These are phyloP conservation scores for Hypotaenidia okinawae DNA, from an alignment of 2,797 vertebrate species.

Conservation along the genomic window DNA sequence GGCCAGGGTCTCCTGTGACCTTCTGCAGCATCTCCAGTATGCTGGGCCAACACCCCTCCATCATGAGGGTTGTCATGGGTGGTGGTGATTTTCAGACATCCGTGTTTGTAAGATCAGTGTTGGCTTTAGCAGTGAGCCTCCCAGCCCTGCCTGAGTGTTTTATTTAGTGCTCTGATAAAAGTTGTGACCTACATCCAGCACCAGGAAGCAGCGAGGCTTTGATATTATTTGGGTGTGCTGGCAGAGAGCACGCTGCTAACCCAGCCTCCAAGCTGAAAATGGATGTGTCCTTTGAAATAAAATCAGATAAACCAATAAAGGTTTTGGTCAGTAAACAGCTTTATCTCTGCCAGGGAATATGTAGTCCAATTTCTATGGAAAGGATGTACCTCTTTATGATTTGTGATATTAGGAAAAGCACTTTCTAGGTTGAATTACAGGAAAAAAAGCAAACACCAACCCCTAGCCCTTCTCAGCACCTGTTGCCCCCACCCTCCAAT, in stretches of 20 bases:
- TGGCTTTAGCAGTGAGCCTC: background rate
- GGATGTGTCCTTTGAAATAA: constrained; percentile 27
- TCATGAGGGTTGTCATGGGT: background rate
- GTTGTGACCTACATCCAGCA: constrained; percentile 66
- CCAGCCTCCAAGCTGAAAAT: background rate
- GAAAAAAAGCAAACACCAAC: background rate
- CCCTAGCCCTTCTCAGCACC: no score
- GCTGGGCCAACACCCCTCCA: background rate
- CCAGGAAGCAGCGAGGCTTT: constrained; percentile 20
- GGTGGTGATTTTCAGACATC: background rate
- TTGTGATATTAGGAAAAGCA: background rate
- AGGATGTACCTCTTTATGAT: background rate
- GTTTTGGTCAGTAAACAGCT: constrained; percentile 9
- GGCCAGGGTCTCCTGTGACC: background rate
- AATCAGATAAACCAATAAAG: constrained; percentile 41
- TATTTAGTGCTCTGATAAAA: constrained; percentile 60
- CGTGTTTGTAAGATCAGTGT: background rate
- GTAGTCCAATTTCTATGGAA: background rate
- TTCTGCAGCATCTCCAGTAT: background rate
- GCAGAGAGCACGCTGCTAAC: background rate
- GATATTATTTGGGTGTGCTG: background rate
- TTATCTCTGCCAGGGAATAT: background rate
- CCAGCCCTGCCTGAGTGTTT: constrained; percentile 28
- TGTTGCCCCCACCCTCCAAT: no score
- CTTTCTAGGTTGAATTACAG: background rate